These are phyloP conservation scores for Eilema caniola DNA, from an alignment of 2,888 invertebrate species.

Conservation along the genomic window DNA sequence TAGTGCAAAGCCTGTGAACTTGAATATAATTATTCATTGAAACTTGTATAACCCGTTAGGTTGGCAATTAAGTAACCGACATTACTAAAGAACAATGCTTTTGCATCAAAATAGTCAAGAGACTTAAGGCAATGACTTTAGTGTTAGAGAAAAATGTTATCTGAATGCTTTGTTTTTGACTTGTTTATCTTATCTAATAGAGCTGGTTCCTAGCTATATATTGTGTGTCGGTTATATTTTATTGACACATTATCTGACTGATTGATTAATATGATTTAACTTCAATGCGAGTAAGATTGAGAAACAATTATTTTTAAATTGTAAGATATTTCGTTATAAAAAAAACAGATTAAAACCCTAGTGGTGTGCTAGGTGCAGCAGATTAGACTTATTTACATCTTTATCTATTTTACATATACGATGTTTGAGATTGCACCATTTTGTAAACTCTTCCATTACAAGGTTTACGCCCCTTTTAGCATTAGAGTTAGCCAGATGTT, in stretches of 20 bases:
- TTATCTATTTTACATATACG: background rate
- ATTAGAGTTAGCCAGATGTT: background rate
- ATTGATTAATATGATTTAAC: conserved; percentile 7
- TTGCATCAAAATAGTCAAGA: conserved; percentile 28
- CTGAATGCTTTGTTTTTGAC: conserved; percentile 5
- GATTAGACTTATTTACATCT: background rate
- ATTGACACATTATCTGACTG: background rate
- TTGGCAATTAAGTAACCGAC: conserved; percentile 43
- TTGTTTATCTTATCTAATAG: background rate
- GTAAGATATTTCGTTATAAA: background rate
- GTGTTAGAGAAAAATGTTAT: conserved; percentile 20
- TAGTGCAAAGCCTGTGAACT: conserved; percentile 55
- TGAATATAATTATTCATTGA: conserved; percentile 58
- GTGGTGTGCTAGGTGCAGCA: background rate
- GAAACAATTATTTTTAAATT: background rate
- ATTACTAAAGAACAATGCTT: conserved; percentile 41
- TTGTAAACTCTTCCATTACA: background rate
- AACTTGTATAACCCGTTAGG: conserved; percentile 54
- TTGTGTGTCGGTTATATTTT: background rate
- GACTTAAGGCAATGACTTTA: conserved; percentile 28
- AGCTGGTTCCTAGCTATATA: background rate
- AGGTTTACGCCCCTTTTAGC: background rate
- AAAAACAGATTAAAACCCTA: background rate
- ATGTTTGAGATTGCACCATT: background rate
- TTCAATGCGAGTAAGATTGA: background rate